Percentiles rank a stretch among this genome's conserved stretches.
Evolutionary conservation across 2,113 vertebrate genomes (phyloP).

Genomic region (Neolamprologus falcicula): DNA sequence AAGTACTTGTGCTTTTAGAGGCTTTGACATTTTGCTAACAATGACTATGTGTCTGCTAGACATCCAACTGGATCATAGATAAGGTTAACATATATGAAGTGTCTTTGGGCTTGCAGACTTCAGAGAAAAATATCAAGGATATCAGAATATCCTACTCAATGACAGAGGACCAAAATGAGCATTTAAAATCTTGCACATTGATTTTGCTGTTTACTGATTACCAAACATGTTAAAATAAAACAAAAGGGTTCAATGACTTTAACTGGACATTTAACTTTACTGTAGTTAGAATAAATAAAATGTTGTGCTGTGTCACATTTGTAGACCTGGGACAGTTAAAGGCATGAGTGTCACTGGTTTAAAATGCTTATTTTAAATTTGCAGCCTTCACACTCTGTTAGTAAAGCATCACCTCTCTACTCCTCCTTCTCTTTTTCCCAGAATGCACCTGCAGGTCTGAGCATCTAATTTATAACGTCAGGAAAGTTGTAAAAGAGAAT

Average conservation of each 20-base stretch:
- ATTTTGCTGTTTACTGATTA: neutral
- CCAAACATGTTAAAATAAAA: neutral
- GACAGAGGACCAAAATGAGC: neutral
- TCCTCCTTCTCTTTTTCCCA: neutral
- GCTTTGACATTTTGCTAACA: neutral
- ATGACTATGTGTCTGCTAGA: neutral
- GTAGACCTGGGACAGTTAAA: neutral
- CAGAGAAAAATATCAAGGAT: constrained; percentile 20
- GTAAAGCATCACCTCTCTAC: neutral
- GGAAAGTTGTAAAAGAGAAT: neutral
- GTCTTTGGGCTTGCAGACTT: rapidly evolving
- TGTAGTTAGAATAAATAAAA: rapidly evolving
- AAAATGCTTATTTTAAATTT: rapidly evolving
- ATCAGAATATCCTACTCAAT: neutral
- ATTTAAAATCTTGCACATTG: neutral
- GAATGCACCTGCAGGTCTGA: rapidly evolving
- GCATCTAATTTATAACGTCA: rapidly evolving
- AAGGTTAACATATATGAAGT: neutral
- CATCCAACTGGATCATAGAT: constrained; percentile 42
- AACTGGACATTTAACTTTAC: rapidly evolving
- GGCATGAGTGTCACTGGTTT: rapidly evolving
- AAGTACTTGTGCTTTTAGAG: neutral
- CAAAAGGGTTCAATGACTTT: neutral
- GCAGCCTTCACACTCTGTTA: rapidly evolving
- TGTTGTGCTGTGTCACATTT: neutral